A percentile compares a stretch with the other conserved stretches of the same genome.
phyloP scores from a whole-genome alignment of 2,113 vertebrate species.

The Phrynosoma platyrhinos region DNA sequence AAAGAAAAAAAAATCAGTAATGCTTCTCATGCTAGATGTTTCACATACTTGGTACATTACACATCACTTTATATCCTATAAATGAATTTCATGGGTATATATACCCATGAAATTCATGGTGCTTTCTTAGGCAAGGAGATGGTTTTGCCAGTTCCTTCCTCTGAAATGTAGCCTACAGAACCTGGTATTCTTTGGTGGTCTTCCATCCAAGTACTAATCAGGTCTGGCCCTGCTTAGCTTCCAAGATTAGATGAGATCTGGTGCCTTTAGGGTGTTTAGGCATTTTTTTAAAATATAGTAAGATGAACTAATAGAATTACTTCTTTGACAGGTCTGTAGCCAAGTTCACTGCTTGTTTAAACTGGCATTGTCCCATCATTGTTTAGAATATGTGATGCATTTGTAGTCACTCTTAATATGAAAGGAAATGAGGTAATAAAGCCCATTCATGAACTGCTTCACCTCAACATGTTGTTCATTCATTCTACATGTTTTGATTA shows the following conservation, averaged over 20 bases:
- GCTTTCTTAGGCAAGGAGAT: too few species aligned
- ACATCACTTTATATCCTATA: neutral
- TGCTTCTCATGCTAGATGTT: neutral
- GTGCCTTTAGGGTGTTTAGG: too few species aligned
- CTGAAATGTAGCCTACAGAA: too few species aligned
- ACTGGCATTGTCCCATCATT: conserved; percentile 5
- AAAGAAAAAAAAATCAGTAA: neutral
- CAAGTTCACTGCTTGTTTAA: neutral
- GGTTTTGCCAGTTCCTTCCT: too few species aligned
- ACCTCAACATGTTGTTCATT: neutral
- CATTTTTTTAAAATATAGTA: neutral
- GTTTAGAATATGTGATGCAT: neutral
- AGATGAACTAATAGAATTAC: neutral
- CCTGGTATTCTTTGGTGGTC: too few species aligned
- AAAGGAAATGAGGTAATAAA: conserved; percentile 15
- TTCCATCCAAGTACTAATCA: too few species aligned
- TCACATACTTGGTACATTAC: neutral
- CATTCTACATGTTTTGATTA: neutral
- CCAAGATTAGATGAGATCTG: too few species aligned
- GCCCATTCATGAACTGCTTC: neutral
- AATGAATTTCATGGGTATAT: too few species aligned
- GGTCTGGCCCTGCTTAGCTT: too few species aligned
- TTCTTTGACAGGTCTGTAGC: neutral
- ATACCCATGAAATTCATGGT: too few species aligned
- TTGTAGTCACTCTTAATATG: neutral